Conservation (phyloP, 1,140 invertebrate species). For the Dinothrombium tinctorium region DNA sequence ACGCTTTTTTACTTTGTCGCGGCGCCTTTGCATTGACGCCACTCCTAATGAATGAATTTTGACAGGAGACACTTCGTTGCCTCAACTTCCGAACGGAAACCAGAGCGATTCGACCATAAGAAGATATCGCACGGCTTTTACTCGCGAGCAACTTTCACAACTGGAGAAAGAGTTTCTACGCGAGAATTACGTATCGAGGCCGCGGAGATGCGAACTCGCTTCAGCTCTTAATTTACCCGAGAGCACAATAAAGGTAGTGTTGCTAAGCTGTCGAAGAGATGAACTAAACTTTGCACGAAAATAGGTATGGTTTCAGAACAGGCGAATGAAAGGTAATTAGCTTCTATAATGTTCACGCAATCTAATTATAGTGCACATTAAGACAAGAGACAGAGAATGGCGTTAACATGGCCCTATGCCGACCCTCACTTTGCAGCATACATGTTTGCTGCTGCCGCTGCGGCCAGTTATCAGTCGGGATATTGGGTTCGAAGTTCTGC, state of each 20-base stretch:
- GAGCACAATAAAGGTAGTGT: slow-evolving; percentile 81
- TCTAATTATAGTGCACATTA: not conserved
- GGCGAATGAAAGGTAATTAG: slow-evolving; percentile 93
- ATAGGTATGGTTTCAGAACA: slow-evolving; percentile 92
- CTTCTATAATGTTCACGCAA: too few relatives aligned
- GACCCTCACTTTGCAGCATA: slow-evolving; percentile 74
- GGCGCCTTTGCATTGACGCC: not conserved
- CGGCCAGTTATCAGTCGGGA: not conserved
- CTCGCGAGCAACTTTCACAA: slow-evolving; percentile 68
- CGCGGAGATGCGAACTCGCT: slow-evolving; percentile 81
- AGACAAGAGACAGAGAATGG: slow-evolving; percentile 72
- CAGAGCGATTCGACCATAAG: slow-evolving; percentile 22
- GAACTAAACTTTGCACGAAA: not conserved
- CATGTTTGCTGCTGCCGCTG: slow-evolving; percentile 52
- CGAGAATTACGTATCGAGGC: slow-evolving; percentile 92
- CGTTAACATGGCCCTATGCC: slow-evolving; percentile 78
- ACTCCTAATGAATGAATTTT: not conserved
- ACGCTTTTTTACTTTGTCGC: not conserved
- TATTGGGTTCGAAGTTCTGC: not conserved
- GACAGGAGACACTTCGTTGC: not conserved
- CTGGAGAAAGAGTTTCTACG: slow-evolving; percentile 93
- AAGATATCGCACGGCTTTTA: slow-evolving; percentile 90
- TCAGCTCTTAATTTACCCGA: slow-evolving; percentile 76
- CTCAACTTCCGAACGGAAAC: not conserved
- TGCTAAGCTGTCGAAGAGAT: not conserved